Evolutionary conservation across 2,888 invertebrate species (phyloP), one percentile per base, ranked within the genome.

Genomic region (Conops quadrifasciatus): DNA sequence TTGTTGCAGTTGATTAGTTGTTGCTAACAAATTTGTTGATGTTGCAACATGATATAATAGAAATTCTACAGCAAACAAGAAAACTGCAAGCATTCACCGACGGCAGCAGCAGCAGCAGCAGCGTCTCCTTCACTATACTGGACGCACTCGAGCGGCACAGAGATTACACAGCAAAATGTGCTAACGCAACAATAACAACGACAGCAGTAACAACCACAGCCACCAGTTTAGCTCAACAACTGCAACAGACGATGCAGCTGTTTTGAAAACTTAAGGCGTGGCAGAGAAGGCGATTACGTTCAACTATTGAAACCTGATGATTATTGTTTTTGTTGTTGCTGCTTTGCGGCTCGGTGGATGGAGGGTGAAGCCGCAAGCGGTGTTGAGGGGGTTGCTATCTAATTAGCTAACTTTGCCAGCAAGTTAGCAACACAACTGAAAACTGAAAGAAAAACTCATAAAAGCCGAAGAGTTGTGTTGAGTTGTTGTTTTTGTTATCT

Each of bases 1-100:
- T 60, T 13, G 47, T 19, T 24, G 43, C 36, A 63, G 45, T 47
- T 63, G 47, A 36, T 36, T 36, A 43, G 24, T 43, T n/a, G 45
- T 63, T 7, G 63, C 63, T 45, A 63, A 47, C 63, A 63, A 47
- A 47, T 63, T 63, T 63, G 63, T 63, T 45, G 63, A 63, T 63
- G 63, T 63, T 63, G 63, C 63, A 63, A 63, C 43, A 28, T 49
- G 49, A 49, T 26, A 28, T 16, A 11, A 49, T 19, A 49, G 49
- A n/a, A 49, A 13, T 5, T 13, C 49, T 49, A 16, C 49, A 49
- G 3, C 11, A 49, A 15, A 19, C 49, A 49, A 49, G 5, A 49
- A 58, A 58, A 58, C 1, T 26, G 28, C 28, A 13, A 58, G 24
- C 58, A 58, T 58, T 24, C 28, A 28, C 24, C 26, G 24, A 13